Conservation (phyloP, 2,797 vertebrate species). For the Remorina albescens region DNA sequence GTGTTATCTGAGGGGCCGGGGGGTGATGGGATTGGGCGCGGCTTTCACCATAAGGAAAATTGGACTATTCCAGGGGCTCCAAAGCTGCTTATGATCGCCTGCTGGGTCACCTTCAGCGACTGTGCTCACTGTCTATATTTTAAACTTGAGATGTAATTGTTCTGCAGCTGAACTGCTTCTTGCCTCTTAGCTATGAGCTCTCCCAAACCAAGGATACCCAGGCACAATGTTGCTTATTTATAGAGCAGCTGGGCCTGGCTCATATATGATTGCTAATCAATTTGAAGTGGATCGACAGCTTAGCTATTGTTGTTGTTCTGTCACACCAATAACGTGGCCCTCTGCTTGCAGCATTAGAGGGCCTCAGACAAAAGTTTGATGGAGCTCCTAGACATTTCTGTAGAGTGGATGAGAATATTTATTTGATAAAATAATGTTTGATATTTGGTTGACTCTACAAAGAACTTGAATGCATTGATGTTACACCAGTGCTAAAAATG, state of each 20-base stretch:
- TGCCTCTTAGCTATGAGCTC: background rate
- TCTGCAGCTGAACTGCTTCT: slow-evolving; percentile 24
- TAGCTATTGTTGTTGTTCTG: slow-evolving; percentile 21
- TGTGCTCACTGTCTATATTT: slow-evolving; percentile 26
- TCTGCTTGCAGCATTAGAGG: slow-evolving; percentile 15
- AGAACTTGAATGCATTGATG: slow-evolving; percentile 34
- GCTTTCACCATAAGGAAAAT: slow-evolving; percentile 32
- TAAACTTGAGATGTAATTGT: slow-evolving; percentile 21
- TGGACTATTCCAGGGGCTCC: slow-evolving; percentile 34
- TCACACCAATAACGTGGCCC: slow-evolving; percentile 33
- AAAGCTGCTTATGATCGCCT: slow-evolving; percentile 40
- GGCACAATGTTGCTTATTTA: background rate
- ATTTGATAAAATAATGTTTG: slow-evolving; percentile 29
- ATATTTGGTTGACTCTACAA: slow-evolving; percentile 22
- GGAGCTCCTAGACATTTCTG: slow-evolving; percentile 28
- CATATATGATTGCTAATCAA: slow-evolving; percentile 18
- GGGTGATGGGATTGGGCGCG: slow-evolving; percentile 13
- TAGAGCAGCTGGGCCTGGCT: slow-evolving; percentile 3
- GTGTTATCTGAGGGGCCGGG: slow-evolving; percentile 44
- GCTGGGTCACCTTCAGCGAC: slow-evolving; percentile 47
- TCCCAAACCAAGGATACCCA: background rate
- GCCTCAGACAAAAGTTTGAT: slow-evolving; percentile 17
- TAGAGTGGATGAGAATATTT: slow-evolving; percentile 1
- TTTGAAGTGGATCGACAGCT: slow-evolving; percentile 48
- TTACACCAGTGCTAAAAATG: slow-evolving; percentile 36